Evolutionary conservation across 92 coral and sea anemone genomes (phyloP).

Genomic region (Parazoanthus darwini): DNA sequence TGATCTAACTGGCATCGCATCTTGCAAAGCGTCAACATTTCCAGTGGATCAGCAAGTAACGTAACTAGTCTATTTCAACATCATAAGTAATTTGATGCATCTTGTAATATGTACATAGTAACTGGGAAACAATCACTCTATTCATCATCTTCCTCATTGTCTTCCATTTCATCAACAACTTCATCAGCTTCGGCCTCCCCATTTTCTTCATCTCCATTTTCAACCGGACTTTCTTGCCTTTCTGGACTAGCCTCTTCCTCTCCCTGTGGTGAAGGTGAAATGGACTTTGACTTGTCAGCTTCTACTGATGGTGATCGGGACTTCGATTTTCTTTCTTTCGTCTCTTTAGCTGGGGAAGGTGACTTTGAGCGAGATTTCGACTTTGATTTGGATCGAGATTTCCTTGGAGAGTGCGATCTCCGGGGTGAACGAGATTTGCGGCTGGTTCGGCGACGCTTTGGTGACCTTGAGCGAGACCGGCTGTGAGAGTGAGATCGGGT

Average conservation of each 20-base stretch:
- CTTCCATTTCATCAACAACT: conserved; percentile 67
- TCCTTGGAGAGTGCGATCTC: conserved; percentile 54
- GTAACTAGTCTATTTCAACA: background rate
- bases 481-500: conserved; percentile 72
- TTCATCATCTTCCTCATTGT: conserved; percentile 69
- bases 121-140: conserved; percentile 24
- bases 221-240: conserved; percentile 59
- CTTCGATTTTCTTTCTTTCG: conserved; percentile 52
- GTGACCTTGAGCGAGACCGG: conserved; percentile 89
- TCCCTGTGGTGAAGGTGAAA: conserved; percentile 48
- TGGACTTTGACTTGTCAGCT: conserved; percentile 61
- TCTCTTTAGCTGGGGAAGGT: conserved; percentile 29
- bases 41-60: background rate
- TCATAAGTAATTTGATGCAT: background rate
- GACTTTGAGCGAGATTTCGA: conserved; percentile 75
- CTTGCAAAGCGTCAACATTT: background rate
- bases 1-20: background rate
- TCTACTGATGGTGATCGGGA: conserved; percentile 80
- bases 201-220: conserved; percentile 69
- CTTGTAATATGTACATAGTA: background rate
- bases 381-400: conserved; percentile 49
- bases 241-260: conserved; percentile 57
- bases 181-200: conserved; percentile 60
- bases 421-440: conserved; percentile 67
- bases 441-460: conserved; percentile 82